Conservation (phyloP, 2,113 vertebrate species). For the Elgaria multicarinata region DNA sequence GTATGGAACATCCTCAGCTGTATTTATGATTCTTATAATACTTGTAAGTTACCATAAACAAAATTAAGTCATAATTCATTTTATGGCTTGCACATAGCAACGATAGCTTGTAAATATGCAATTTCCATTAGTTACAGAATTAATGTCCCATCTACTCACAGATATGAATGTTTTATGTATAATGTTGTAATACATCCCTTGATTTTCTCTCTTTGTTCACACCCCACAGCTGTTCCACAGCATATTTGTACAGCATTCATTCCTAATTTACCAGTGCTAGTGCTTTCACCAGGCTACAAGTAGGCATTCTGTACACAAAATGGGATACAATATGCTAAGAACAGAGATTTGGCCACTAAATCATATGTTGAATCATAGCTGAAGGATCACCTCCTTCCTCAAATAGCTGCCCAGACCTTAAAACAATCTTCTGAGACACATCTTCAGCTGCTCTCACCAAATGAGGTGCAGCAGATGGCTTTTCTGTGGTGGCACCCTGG, state of each 20-base stretch:
- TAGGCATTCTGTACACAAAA: slow-evolving; percentile 8
- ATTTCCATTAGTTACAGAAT: not conserved
- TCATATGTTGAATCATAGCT: not conserved
- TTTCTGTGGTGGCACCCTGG: not conserved
- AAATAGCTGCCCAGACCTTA: no score
- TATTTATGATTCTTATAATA: slow-evolving; percentile 17
- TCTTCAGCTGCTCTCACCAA: no score
- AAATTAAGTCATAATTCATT: slow-evolving; percentile 24
- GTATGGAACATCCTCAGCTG: not conserved
- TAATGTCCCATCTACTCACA: not conserved
- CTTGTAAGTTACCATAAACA: slow-evolving; percentile 1
- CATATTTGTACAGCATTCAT: not conserved
- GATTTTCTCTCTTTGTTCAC: not conserved
- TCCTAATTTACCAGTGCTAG: not conserved
- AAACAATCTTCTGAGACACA: not conserved
- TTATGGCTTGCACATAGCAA: not conserved
- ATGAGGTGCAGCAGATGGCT: not conserved
- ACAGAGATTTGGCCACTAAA: not conserved
- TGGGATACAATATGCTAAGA: not conserved
- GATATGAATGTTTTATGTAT: not conserved
- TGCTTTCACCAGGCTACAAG: not conserved
- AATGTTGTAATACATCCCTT: not conserved
- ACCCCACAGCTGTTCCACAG: not conserved
- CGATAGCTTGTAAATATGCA: slow-evolving; percentile 2
- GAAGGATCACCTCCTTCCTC: no score